Percentiles rank a stretch among this genome's conserved stretches.
These are phyloP conservation scores for Redunca redunca DNA, from an alignment of 2,113 vertebrate species.

Conservation along the genomic window DNA sequence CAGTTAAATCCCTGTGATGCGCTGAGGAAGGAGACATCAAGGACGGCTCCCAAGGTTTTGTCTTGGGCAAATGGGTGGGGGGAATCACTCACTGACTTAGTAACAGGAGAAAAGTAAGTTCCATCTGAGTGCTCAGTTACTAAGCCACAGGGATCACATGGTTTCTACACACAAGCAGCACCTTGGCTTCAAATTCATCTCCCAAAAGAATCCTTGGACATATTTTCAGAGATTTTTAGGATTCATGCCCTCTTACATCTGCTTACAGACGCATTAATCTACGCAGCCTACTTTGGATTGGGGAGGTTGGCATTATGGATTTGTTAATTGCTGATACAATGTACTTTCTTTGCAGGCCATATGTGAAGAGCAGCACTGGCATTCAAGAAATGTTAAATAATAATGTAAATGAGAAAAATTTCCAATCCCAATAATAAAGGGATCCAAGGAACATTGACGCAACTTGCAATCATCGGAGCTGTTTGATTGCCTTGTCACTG, in stretches of 20 bases:
- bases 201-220: neutral
- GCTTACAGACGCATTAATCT: conserved; percentile 59
- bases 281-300: conserved; percentile 53
- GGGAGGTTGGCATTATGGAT: conserved; percentile 69
- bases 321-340: conserved; percentile 76
- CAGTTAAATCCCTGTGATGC: neutral
- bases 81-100: neutral
- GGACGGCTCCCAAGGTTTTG: neutral
- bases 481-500: conserved; percentile 73
- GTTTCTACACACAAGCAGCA: neutral
- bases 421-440: conserved; percentile 67
- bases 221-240: conserved; percentile 48
- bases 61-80: neutral
- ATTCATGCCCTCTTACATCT: conserved; percentile 58
- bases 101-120: neutral
- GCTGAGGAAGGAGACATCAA: neutral
- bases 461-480: conserved; percentile 56
- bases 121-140: neutral
- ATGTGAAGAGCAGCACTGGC: conserved; percentile 74
- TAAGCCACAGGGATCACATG: neutral
- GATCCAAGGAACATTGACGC: conserved; percentile 73
- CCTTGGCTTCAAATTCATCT: neutral
- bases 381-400: conserved; percentile 78
- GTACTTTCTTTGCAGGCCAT: conserved; percentile 73
- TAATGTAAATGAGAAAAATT: conserved; percentile 77